These are phyloP conservation scores for Dunckerocampus dactyliophorus DNA, from an alignment of 2,113 vertebrate genomes.

Conservation along the genomic window DNA sequence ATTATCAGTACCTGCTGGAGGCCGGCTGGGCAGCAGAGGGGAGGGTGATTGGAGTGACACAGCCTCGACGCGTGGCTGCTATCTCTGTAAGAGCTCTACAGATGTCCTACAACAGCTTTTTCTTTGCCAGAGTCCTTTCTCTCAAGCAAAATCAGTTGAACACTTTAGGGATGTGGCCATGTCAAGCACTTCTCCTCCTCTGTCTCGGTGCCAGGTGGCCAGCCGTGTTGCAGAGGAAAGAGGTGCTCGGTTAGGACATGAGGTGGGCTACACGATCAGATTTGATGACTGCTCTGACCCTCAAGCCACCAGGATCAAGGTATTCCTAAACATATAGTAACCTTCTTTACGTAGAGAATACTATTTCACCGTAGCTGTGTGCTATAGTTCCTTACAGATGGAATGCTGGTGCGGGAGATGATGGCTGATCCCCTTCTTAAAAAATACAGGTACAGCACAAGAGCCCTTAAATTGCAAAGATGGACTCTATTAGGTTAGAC, in stretches of 20 bases:
- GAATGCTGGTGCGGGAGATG: constrained; percentile 98
- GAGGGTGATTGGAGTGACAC: constrained; percentile 92
- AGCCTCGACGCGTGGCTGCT: constrained; percentile 93
- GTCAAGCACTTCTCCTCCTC: background rate
- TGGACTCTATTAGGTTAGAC: background rate
- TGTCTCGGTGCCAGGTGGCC: constrained; percentile 77
- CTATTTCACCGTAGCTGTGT: background rate
- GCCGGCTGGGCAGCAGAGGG: constrained; percentile 96
- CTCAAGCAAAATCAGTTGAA: constrained; percentile 2
- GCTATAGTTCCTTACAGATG: constrained; percentile 92
- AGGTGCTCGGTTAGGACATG: constrained; percentile 89
- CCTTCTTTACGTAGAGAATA: too few relatives aligned
- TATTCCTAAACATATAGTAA: constrained; percentile 37
- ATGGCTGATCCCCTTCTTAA: constrained; percentile 96
- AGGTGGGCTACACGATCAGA: constrained; percentile 96
- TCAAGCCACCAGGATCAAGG: constrained; percentile 92
- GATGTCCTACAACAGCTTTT: constrained; percentile 8
- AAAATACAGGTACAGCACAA: constrained; percentile 84
- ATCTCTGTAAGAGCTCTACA: constrained; percentile 81
- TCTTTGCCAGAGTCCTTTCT: constrained; percentile 9
- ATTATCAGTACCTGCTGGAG: constrained; percentile 88
- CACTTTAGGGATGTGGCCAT: constrained; percentile 2
- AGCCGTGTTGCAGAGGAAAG: constrained; percentile 92
- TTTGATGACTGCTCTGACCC: constrained; percentile 94
- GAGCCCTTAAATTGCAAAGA: background rate